Base-by-base conservation (phyloP, 2,113 vertebrate genomes). In the Pardalotus punctatus region DNA sequence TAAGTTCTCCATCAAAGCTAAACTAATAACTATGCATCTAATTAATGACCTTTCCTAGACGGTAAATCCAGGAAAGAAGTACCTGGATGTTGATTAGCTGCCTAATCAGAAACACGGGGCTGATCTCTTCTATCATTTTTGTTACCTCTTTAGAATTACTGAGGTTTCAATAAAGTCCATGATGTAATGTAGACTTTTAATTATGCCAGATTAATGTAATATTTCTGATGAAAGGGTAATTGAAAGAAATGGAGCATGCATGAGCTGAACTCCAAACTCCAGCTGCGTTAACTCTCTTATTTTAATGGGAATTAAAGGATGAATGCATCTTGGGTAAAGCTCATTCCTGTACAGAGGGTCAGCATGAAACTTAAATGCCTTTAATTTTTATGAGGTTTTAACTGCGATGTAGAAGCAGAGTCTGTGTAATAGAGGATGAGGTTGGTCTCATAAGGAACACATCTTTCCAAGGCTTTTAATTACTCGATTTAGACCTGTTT, bases 131-230 rank as follows among this genome's bases (percentile, higher is more conserved):
- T 38, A 9, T 81, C 42, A 29, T 83, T 94, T 94, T 51, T 8
- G 4, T 85, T 84, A 77, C 47, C 47, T 57, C 43, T 82, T 72
- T 43, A 93, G 73, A 25, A 25, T 74, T 56, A 50, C 25, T 89
- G 65, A 70, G 38, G 54, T 65, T 96, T 96, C 9, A 5, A 21
- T 60, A 29, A 89, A 92, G 84, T 61, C 91, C 71, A 20, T 92
- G 83, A 88, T 91, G 88, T 65, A 90, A 94, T 62, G 77, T 40
- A 67, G 80, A 23, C 81, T 94, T 96, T 73, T 92, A 94, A 95
- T 94, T 92, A 92, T 53, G 77, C 56, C 70, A 96, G 94, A 95
- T 96, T 94, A 96, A 94, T 93, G 78, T 76, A 89, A 70, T 93
- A 87, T 91, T 96, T 93, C 95, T 73, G 74, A 93, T 88, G 93